Conservation (phyloP, 2,113 vertebrate genomes). For the Arvicanthis niloticus region DNA sequence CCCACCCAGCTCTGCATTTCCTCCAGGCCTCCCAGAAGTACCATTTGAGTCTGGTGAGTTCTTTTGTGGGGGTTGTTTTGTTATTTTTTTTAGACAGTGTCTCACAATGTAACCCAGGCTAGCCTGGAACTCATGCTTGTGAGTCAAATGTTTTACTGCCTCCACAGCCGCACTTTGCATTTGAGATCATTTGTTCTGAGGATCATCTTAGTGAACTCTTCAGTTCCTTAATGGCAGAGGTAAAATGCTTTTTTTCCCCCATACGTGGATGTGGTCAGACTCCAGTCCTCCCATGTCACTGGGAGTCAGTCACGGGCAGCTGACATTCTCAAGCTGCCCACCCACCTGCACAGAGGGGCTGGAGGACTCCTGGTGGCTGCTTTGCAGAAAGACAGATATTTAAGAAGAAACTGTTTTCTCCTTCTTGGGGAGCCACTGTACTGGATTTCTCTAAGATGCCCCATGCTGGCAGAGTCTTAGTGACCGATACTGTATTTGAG, state of each 20-base stretch:
- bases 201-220: neutral
- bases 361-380: fast-evolving
- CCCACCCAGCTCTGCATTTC: neutral
- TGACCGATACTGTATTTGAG: neutral
- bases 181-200: neutral
- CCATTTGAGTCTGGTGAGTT: neutral
- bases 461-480: neutral
- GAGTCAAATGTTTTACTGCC: neutral
- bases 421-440: neutral
- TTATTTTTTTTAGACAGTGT: neutral
- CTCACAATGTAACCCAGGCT: neutral
- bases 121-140: neutral
- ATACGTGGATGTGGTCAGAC: neutral
- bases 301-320: neutral
- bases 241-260: neutral
- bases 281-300: neutral
- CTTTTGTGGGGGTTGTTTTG: neutral
- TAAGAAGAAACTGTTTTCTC: neutral
- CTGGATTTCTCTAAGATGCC: neutral
- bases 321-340: neutral
- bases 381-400: neutral
- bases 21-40: neutral
- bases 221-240: neutral
- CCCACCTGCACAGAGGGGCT: neutral
- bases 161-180: neutral